Conservation (phyloP, 92 coral and sea anemone genomes). For the Zoanthus sansibaricus region DNA sequence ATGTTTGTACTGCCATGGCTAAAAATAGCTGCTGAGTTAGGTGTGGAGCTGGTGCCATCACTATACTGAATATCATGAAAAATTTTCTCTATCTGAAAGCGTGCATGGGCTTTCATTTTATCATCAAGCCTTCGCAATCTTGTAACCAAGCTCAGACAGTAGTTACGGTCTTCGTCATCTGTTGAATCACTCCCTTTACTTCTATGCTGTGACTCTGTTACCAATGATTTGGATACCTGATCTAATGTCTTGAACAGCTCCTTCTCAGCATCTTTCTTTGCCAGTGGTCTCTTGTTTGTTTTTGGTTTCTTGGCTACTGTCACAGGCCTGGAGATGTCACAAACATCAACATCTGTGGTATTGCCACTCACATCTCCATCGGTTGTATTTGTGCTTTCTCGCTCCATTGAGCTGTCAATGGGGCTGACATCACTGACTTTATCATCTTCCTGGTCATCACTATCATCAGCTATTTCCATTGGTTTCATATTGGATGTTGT, state of each 20-base stretch:
- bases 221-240: constrained; percentile 39
- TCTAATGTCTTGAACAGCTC: constrained; percentile 34
- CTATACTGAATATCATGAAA: constrained; percentile 16
- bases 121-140: constrained; percentile 34
- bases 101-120: constrained; percentile 26
- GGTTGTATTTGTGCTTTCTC: constrained; percentile 3
- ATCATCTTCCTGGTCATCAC: constrained; percentile 36
- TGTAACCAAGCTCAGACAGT: constrained; percentile 40
- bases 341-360: constrained; percentile 30
- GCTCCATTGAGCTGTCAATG: constrained; percentile 22
- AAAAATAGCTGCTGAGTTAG: constrained; percentile 20
- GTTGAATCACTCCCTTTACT: not conserved
- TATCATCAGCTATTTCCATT: constrained; percentile 32
- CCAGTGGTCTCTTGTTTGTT: constrained; percentile 37
- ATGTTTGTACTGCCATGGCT: constrained; percentile 6
- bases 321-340: constrained; percentile 30
- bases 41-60: constrained; percentile 22
- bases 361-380: constrained; percentile 27
- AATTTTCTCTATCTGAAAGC: constrained; percentile 22
- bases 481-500: constrained; percentile 37
- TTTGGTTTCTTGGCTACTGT: constrained; percentile 35
- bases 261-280: constrained; percentile 30
- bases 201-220: constrained; percentile 28
- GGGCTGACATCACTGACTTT: constrained; percentile 30
- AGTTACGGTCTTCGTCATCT: constrained; percentile 23